Percentiles rank a stretch among this genome's conserved stretches.
Conservation (phyloP, 2,888 invertebrate genomes). For the Cantharis flavilabris region DNA sequence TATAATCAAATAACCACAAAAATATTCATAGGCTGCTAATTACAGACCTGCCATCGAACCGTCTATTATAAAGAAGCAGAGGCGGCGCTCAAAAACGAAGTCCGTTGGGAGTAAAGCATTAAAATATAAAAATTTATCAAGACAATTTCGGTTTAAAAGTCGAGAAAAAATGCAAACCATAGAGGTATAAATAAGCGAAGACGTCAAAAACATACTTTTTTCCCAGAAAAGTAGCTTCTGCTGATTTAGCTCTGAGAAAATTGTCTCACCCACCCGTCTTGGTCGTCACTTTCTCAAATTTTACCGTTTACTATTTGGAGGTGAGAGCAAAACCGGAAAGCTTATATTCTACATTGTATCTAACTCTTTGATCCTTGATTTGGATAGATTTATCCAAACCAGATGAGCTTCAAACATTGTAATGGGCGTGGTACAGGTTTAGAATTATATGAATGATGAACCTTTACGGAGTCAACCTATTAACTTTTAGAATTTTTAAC, state of each 20-base stretch:
- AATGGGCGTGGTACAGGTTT: constrained; percentile 34
- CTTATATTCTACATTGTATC: not conserved
- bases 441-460: constrained; percentile 36
- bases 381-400: constrained; percentile 27
- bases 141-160: constrained; percentile 17
- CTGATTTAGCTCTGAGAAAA: not conserved
- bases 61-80: constrained; percentile 55
- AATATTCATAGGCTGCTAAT: constrained; percentile 52
- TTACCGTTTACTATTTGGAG: not conserved
- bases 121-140: constrained; percentile 28
- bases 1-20: constrained; percentile 48
- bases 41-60: constrained; percentile 50
- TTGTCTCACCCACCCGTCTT: not conserved
- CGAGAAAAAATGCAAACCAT: constrained; percentile 12
- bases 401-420: constrained; percentile 33
- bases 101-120: constrained; percentile 30
- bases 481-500: constrained; percentile 32
- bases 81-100: constrained; percentile 41
- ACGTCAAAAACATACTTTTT: not conserved
- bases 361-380: constrained; percentile 24
- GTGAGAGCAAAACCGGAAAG: not conserved
- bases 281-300: not conserved
- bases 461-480: constrained; percentile 30
- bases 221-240: not conserved
- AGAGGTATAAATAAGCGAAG: constrained; percentile 14